Evolutionary conservation across 2,888 invertebrate genomes (phyloP).

Genomic region (Onthophagus sagittarius): DNA sequence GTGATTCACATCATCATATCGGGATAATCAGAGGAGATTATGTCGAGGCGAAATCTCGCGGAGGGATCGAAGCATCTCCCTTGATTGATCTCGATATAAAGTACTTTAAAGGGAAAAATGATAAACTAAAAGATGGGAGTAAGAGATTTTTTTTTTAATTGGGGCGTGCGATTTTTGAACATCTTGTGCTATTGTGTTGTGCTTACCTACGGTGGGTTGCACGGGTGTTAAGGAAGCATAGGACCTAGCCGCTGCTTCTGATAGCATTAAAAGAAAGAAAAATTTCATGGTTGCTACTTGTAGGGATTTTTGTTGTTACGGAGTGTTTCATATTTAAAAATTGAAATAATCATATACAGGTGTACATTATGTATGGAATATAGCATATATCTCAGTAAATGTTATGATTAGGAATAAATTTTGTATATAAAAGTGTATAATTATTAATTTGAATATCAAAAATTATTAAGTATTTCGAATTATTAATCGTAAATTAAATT

Average conservation of each 20-base stretch:
- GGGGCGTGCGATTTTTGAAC: background rate
- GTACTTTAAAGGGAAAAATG: background rate
- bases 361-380: too few species aligned
- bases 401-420: too few species aligned
- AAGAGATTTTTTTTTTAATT: background rate
- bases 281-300: slow-evolving; percentile 8
- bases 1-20: slow-evolving; percentile 15
- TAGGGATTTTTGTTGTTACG: background rate
- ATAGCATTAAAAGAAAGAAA: slow-evolving; percentile 38
- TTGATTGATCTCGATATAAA: background rate
- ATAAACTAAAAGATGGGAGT: background rate
- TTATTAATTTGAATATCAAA: too few species aligned
- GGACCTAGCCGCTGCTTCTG: slow-evolving; percentile 53
- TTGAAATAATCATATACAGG: too few species aligned
- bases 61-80: slow-evolving; percentile 3
- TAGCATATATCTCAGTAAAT: too few species aligned
- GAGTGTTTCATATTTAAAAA: background rate
- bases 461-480: too few species aligned
- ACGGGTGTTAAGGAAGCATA: slow-evolving; percentile 56
- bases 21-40: slow-evolving; percentile 17
- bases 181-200: slow-evolving; percentile 16
- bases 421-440: too few species aligned
- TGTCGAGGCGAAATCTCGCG: background rate
- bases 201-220: slow-evolving; percentile 53
- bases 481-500: too few species aligned